phyloP scores from a whole-genome alignment of 2,888 invertebrate species.

The Branchellion lobata region DNA sequence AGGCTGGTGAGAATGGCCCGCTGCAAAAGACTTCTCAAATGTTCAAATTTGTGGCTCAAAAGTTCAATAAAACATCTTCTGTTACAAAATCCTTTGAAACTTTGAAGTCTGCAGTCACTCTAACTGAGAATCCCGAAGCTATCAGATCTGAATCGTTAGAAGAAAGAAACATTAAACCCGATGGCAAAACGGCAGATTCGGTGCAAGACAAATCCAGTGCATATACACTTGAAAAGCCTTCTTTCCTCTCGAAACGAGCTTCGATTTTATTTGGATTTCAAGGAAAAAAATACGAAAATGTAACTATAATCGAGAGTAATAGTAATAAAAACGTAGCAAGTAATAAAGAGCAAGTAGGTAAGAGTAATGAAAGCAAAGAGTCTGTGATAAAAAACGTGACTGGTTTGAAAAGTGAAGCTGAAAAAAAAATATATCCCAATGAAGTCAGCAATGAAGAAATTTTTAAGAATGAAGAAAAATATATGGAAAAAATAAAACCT shows the following conservation, averaged over 20 bases:
- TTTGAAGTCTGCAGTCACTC: constrained; percentile 18
- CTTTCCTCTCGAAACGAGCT: constrained; percentile 34
- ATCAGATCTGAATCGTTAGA: not conserved
- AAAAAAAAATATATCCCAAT: too few relatives aligned
- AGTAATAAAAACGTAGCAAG: too few relatives aligned
- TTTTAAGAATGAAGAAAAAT: too few relatives aligned
- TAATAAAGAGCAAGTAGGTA: too few relatives aligned
- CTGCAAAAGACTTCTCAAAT: constrained; percentile 37
- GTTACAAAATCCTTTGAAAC: constrained; percentile 36
- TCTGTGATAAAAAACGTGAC: too few relatives aligned
- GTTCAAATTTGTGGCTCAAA: constrained; percentile 39
- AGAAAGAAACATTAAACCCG: not conserved
- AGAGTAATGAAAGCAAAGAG: too few relatives aligned
- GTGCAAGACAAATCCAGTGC: not conserved
- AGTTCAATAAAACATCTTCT: constrained; percentile 30
- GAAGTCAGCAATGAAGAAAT: too few relatives aligned
- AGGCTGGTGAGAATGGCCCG: constrained; percentile 11
- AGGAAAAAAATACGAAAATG: not conserved
- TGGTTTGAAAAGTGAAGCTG: too few relatives aligned
- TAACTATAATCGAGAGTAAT: too few relatives aligned
- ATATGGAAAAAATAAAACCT: too few relatives aligned
- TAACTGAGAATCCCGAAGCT: constrained; percentile 6
- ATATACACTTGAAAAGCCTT: constrained; percentile 24
- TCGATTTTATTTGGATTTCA: constrained; percentile 31
- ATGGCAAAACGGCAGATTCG: not conserved